phyloP scores from a whole-genome alignment of 1,140 invertebrate species.

The Liolophura sinensis region DNA sequence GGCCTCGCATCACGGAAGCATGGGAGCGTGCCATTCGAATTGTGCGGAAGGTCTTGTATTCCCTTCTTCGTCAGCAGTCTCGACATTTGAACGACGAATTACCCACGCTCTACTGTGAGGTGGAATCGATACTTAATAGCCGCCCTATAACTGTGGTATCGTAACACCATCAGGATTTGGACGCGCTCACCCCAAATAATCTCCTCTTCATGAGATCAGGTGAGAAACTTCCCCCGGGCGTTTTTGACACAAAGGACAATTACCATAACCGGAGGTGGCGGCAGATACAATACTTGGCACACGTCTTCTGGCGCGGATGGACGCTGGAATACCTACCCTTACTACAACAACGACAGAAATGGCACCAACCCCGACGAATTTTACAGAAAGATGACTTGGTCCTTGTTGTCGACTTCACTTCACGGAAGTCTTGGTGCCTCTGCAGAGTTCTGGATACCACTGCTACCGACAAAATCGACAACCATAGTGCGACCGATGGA shows the following conservation, averaged over 20 bases:
- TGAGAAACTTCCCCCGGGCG: conserved; percentile 7
- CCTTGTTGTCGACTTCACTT: conserved; percentile 22
- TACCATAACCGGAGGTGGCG: conserved; percentile 20
- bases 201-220: conserved; percentile 15
- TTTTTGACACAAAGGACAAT: conserved; percentile 14
- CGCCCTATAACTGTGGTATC: conserved; percentile 18
- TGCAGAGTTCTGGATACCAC: conserved; percentile 13
- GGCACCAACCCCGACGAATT: conserved; percentile 15
- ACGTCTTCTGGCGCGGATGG: conserved; percentile 32
- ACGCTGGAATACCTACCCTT: conserved; percentile 20
- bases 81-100: conserved; percentile 1
- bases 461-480: conserved; percentile 8
- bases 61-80: not conserved
- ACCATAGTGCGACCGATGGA: conserved; percentile 14
- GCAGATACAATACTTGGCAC: conserved; percentile 26
- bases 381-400: conserved; percentile 33
- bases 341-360: conserved; percentile 24
- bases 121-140: conserved; percentile 9
- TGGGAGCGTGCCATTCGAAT: conserved; percentile 46
- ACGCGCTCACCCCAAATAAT: conserved; percentile 26
- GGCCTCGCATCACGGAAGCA: conserved; percentile 50
- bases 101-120: not conserved
- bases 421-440: too few species aligned
- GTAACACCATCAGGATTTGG: conserved; percentile 12
- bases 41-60: not conserved